Percentiles rank a stretch among this genome's conserved stretches.
Evolutionary conservation across 2,797 vertebrate genomes (phyloP).

Genomic region (Falco biarmicus): DNA sequence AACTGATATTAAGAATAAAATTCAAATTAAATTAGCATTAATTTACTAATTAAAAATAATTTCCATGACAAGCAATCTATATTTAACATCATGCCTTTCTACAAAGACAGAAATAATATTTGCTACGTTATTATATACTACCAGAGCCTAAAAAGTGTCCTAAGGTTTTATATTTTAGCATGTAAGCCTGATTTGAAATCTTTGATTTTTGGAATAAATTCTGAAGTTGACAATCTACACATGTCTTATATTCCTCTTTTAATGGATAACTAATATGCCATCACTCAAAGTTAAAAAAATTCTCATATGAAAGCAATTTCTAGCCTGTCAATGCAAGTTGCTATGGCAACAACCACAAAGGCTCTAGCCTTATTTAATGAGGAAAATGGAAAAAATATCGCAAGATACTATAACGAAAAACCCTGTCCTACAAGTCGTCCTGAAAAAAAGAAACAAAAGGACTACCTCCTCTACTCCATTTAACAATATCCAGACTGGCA

Average conservation of each 20-base stretch:
- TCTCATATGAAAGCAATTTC: not conserved
- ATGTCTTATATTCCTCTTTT: not conserved
- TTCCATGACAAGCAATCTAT: not conserved
- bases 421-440: not conserved
- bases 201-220: not conserved
- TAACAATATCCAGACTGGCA: not conserved
- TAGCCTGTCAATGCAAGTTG: constrained; percentile 1
- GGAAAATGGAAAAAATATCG: not conserved
- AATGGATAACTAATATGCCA: not conserved
- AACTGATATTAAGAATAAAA: not conserved
- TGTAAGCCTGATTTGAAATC: not conserved
- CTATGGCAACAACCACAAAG: constrained; percentile 35
- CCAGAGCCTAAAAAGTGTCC: not conserved
- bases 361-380: not conserved
- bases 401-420: not conserved
- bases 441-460: not conserved
- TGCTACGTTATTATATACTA: not conserved
- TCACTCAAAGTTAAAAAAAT: not conserved
- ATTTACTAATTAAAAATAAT: not conserved
- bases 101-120: not conserved
- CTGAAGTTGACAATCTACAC: not conserved
- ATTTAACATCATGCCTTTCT: not conserved
- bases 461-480: not conserved
- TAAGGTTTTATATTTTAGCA: not conserved
- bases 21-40: not conserved